These are phyloP conservation scores for Gila orcuttii DNA, from an alignment of 2,113 vertebrate genomes.

Conservation along the genomic window DNA sequence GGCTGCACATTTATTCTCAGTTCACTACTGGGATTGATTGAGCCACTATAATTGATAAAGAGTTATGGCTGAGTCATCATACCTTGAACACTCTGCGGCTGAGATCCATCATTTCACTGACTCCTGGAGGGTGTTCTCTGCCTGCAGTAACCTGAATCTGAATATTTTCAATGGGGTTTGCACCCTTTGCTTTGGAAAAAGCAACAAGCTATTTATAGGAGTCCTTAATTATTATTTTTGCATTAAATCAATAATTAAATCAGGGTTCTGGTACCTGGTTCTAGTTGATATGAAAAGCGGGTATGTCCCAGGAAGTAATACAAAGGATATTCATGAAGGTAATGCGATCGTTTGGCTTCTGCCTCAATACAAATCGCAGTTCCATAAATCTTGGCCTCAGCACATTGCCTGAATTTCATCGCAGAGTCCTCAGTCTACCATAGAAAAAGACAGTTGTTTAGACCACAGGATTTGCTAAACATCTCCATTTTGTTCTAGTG, in stretches of 20 bases:
- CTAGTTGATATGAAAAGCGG: conserved; percentile 59
- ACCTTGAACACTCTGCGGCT: conserved; percentile 67
- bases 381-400: conserved; percentile 66
- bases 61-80: conserved; percentile 28
- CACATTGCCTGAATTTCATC: conserved; percentile 60
- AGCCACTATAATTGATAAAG: background rate
- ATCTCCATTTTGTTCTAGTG: background rate
- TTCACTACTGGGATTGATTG: background rate
- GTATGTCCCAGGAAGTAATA: conserved; percentile 75
- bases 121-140: conserved; percentile 14
- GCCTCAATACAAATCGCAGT: conserved; percentile 68
- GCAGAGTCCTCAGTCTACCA: conserved; percentile 53
- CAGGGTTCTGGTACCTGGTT: conserved; percentile 66
- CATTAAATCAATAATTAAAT: background rate
- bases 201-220: background rate
- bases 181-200: conserved; percentile 61
- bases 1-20: background rate
- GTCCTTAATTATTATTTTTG: background rate
- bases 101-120: conserved; percentile 58
- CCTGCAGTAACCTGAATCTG: conserved; percentile 66
- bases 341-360: conserved; percentile 66
- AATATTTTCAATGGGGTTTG: conserved; percentile 74
- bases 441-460: conserved; percentile 2
- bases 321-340: conserved; percentile 70
- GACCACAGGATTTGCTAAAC: background rate